These are phyloP conservation scores for Lates japonicus DNA, from an alignment of 2,797 vertebrate species.

Conservation along the genomic window DNA sequence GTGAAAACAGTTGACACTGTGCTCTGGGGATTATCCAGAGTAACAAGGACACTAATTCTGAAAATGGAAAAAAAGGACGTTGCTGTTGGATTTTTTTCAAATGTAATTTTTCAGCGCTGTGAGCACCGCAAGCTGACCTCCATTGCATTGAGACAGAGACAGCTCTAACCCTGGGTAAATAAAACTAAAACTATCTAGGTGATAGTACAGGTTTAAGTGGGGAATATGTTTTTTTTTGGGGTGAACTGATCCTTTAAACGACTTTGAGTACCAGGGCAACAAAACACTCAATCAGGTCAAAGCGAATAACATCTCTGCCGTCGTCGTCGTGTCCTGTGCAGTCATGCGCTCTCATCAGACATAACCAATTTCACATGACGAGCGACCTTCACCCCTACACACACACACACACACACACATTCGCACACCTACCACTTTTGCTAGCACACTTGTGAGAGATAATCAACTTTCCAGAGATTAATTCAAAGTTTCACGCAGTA, in stretches of 20 bases:
- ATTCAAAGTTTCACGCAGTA: constrained; percentile 44
- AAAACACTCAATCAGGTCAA: constrained; percentile 9
- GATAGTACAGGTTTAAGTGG: not conserved
- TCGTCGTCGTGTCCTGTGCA: constrained; percentile 49
- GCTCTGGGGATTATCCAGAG: too few species aligned
- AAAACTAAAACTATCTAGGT: not conserved
- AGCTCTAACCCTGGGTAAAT: not conserved
- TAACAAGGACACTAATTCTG: not conserved
- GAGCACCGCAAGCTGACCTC: not conserved
- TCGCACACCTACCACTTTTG: not conserved
- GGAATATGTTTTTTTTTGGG: not conserved
- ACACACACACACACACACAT: not conserved
- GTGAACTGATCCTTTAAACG: constrained; percentile 22
- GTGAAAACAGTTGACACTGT: not conserved
- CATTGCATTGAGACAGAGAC: not conserved
- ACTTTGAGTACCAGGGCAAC: not conserved
- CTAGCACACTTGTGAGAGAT: constrained; percentile 30
- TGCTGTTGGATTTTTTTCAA: not conserved
- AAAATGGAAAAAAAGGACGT: not conserved
- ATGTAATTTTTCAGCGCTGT: not conserved
- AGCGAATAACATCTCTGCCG: constrained; percentile 4
- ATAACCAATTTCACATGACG: constrained; percentile 56
- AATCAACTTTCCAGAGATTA: constrained; percentile 64
- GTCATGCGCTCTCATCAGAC: constrained; percentile 45
- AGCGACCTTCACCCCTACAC: constrained; percentile 41